phyloP scores from a whole-genome alignment of 1,140 invertebrate species.

The Asbolus verrucosus region DNA sequence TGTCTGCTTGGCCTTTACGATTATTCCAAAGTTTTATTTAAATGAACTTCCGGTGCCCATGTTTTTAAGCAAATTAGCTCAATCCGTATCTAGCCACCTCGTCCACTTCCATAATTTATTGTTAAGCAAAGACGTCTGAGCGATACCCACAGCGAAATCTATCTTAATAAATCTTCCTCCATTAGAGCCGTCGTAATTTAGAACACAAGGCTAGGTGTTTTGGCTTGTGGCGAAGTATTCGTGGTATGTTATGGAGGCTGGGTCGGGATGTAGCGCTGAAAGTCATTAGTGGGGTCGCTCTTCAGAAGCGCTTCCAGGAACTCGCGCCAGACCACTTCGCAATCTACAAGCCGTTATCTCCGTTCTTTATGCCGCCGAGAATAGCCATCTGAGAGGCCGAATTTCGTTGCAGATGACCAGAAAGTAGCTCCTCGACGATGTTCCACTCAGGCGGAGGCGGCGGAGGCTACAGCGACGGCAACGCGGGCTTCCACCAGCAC shows the following conservation, averaged over 20 bases:
- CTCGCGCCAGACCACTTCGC: slow-evolving; percentile 33
- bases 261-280: slow-evolving; percentile 26
- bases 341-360: too few relatives aligned
- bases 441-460: slow-evolving; percentile 63
- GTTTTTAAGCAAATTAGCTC: slow-evolving; percentile 4
- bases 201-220: slow-evolving; percentile 27
- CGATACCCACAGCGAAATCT: slow-evolving; percentile 3
- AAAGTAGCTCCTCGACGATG: slow-evolving; percentile 53
- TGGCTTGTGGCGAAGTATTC: slow-evolving; percentile 25
- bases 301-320: slow-evolving; percentile 18
- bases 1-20: too few relatives aligned
- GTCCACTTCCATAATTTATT: slow-evolving; percentile 18
- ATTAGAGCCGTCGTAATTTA: slow-evolving; percentile 31
- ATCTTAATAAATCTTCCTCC: slow-evolving; percentile 11
- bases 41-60: slow-evolving; percentile 11
- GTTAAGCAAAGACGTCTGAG: slow-evolving; percentile 3
- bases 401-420: slow-evolving; percentile 51
- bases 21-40: too few relatives aligned
- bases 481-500: slow-evolving; percentile 63
- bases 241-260: slow-evolving; percentile 28
- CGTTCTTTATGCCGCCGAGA: too few relatives aligned
- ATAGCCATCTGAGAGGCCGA: too few relatives aligned
- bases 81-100: slow-evolving; percentile 9
- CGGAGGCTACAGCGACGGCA: slow-evolving; percentile 63
- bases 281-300: slow-evolving; percentile 34